Evolutionary conservation across 2,797 vertebrate species (phyloP).

Genomic region (Microctenopoma lineatum): DNA sequence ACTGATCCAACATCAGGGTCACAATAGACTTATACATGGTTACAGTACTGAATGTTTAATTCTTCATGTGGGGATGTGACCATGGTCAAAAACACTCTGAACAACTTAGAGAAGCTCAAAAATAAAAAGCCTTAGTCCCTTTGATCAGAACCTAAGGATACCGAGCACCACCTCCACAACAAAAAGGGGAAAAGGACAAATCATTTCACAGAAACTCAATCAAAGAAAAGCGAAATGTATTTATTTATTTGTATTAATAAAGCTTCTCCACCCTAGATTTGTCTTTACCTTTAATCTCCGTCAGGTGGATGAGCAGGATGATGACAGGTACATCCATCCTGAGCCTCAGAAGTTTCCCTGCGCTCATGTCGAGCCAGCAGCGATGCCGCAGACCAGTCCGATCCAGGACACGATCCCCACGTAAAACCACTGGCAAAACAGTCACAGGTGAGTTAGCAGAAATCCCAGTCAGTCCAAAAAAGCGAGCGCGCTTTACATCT

Average conservation of each 20-base stretch:
- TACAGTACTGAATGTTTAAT: not conserved
- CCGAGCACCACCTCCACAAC: not conserved
- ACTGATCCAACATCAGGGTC: not conserved
- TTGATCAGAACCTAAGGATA: no score
- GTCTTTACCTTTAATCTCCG: constrained; percentile 56
- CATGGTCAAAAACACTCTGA: not conserved
- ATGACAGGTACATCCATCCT: constrained; percentile 57
- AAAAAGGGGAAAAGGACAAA: not conserved
- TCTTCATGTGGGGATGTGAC: not conserved
- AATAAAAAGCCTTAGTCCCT: not conserved
- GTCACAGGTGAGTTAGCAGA: not conserved
- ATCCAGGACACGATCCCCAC: not conserved
- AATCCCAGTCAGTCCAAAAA: constrained; percentile 5
- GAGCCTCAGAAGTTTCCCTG: constrained; percentile 26
- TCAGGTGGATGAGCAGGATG: constrained; percentile 58
- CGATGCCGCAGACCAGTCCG: not conserved
- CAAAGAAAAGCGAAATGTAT: no score
- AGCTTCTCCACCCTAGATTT: not conserved
- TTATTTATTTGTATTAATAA: not conserved
- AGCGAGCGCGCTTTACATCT: not conserved
- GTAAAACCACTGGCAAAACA: not conserved
- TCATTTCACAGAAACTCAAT: not conserved
- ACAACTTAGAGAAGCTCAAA: not conserved
- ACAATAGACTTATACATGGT: no score
- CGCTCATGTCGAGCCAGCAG: constrained; percentile 12